A percentile compares a stretch with the other conserved stretches of the same genome.
Evolutionary conservation across 2,888 invertebrate species (phyloP).

Genomic region (Gastracanthus pulcherrimus): DNA sequence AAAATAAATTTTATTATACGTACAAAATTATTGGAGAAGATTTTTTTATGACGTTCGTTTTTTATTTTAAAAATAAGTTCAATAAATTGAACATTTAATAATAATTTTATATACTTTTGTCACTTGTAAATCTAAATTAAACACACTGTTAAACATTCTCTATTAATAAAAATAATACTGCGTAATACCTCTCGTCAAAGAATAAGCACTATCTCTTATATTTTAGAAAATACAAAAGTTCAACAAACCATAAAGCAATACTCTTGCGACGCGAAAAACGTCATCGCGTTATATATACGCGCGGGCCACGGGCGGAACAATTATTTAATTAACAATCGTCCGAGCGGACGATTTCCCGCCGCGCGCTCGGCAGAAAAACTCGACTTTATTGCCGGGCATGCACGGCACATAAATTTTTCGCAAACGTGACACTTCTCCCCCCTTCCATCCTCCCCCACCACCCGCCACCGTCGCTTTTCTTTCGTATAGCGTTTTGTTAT

Average conservation of each 20-base stretch:
- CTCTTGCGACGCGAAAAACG: neutral
- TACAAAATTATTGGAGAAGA: too few relatives aligned
- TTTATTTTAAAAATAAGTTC: too few relatives aligned
- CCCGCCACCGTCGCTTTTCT: neutral
- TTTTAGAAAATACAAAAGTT: too few relatives aligned
- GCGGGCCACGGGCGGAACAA: neutral
- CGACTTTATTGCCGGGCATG: conserved; percentile 30
- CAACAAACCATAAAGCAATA: neutral
- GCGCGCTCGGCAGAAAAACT: neutral
- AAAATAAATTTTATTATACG: too few relatives aligned
- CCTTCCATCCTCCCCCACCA: neutral
- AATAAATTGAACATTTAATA: too few relatives aligned
- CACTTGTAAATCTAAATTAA: too few relatives aligned
- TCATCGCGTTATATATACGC: neutral
- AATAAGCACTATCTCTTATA: too few relatives aligned
- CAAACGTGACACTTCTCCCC: conserved; percentile 3
- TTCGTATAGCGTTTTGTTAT: conserved; percentile 5
- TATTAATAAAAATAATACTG: too few relatives aligned
- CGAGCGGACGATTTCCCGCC: conserved; percentile 15
- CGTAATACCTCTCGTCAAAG: too few relatives aligned
- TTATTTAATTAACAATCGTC: conserved; percentile 38
- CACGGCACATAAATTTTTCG: conserved; percentile 38
- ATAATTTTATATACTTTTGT: too few relatives aligned
- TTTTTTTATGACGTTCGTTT: too few relatives aligned
- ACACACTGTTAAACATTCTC: too few relatives aligned